A percentile compares a stretch with the other conserved stretches of the same genome.
These are phyloP conservation scores for Dendrocopos noguchii DNA, from an alignment of 2,113 vertebrate genomes.

Conservation along the genomic window DNA sequence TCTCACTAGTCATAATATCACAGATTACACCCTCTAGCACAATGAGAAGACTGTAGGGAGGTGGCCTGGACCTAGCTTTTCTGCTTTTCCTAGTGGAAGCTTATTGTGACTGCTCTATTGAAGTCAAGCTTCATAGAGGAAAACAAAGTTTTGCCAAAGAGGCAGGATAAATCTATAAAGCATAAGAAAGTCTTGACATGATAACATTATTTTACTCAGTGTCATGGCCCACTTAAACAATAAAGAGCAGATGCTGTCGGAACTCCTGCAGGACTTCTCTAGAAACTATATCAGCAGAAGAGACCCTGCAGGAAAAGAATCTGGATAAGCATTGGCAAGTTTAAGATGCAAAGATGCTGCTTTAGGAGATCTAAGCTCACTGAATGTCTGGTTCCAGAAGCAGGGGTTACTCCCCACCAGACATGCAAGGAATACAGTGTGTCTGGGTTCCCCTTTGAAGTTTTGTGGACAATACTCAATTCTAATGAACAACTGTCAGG, in stretches of 20 bases:
- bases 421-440: accelerated
- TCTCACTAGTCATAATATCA: background rate
- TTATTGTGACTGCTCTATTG: background rate
- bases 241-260: background rate
- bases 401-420: background rate
- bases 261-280: background rate
- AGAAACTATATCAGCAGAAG: background rate
- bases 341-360: background rate
- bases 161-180: background rate
- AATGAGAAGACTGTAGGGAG: background rate
- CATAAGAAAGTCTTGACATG: background rate
- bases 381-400: background rate
- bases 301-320: background rate
- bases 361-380: background rate
- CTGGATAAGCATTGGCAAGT: background rate
- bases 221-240: background rate
- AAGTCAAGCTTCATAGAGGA: background rate
- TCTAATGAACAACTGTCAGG: background rate
- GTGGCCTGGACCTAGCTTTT: background rate
- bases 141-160: background rate
- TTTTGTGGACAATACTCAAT: background rate
- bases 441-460: background rate
- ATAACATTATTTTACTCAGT: background rate
- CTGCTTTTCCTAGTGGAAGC: background rate
- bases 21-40: background rate